These are phyloP conservation scores for Drosophila birchii DNA, from an alignment of 2,888 invertebrate genomes.

Conservation along the genomic window DNA sequence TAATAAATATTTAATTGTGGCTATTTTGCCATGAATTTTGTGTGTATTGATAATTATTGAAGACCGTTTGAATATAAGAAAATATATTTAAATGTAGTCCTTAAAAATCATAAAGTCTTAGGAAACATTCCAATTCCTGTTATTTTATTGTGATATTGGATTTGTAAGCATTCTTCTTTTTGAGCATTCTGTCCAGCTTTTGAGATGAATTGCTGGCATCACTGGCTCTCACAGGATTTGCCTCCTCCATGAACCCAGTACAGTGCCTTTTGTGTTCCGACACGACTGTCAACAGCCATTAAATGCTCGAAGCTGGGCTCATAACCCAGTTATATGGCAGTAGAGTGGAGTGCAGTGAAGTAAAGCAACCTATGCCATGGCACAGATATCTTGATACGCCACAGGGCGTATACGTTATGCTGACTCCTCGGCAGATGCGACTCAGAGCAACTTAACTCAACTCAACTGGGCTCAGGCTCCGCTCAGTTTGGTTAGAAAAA, in stretches of 20 bases:
- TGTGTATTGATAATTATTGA: neutral
- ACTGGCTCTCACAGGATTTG: constrained; percentile 3
- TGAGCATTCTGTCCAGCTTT: neutral
- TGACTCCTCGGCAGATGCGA: constrained; percentile 59
- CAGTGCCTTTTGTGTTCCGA: constrained; percentile 56
- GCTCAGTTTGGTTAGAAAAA: constrained; percentile 11
- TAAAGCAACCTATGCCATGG: constrained; percentile 68
- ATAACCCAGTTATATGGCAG: constrained; percentile 72
- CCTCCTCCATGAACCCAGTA: neutral
- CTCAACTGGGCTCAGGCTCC: constrained; percentile 11
- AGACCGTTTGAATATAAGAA: neutral
- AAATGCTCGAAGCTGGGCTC: constrained; percentile 68
- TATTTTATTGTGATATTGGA: neutral
- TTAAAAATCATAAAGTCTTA: neutral
- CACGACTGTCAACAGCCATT: constrained; percentile 83
- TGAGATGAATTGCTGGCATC: neutral
- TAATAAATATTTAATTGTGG: neutral
- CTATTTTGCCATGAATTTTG: neutral
- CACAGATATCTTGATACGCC: constrained; percentile 61
- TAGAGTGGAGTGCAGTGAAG: constrained; percentile 10
- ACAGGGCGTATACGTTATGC: constrained; percentile 41
- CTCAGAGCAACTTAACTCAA: constrained; percentile 5
- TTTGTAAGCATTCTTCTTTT: neutral
- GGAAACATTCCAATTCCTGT: no score
- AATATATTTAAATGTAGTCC: no score